Conservation (phyloP, 2,888 invertebrate genomes). For the Patella depressa region DNA sequence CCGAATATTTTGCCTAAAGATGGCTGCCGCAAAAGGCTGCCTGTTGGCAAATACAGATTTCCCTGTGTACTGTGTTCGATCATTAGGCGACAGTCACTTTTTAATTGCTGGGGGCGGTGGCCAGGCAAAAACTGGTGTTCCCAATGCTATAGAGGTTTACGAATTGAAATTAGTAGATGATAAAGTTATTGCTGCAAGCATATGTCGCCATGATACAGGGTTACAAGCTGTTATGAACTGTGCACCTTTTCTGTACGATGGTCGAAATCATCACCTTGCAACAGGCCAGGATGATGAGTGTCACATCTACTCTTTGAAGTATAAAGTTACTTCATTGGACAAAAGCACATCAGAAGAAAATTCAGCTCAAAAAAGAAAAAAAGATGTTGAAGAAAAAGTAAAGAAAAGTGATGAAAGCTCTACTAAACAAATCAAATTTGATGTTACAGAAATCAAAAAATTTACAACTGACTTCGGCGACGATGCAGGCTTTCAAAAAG, state of each 20-base stretch:
- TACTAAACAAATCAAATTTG: slow-evolving; percentile 67
- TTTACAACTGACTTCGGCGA: slow-evolving; percentile 72
- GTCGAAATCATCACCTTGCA: slow-evolving; percentile 83
- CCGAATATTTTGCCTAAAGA: slow-evolving; percentile 37
- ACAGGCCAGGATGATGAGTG: slow-evolving; percentile 91
- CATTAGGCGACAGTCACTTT: slow-evolving; percentile 92
- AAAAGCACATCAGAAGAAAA: neutral
- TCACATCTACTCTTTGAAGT: slow-evolving; percentile 61
- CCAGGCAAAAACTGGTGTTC: slow-evolving; percentile 95
- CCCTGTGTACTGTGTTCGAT: slow-evolving; percentile 91
- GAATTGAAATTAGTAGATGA: slow-evolving; percentile 86
- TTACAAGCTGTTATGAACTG: slow-evolving; percentile 89
- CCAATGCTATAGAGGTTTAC: slow-evolving; percentile 97
- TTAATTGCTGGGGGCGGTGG: slow-evolving; percentile 98
- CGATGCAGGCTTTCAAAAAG: slow-evolving; percentile 87
- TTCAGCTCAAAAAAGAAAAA: slow-evolving; percentile 7
- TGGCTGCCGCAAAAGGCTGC: slow-evolving; percentile 55
- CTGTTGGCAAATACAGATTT: slow-evolving; percentile 72
- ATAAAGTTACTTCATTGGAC: slow-evolving; percentile 61
- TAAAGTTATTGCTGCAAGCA: slow-evolving; percentile 88
- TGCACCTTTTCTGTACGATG: slow-evolving; percentile 78
- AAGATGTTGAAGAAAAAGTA: slow-evolving; percentile 38
- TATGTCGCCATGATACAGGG: slow-evolving; percentile 87
- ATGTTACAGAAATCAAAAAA: slow-evolving; percentile 62
- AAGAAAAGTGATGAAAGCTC: slow-evolving; percentile 12